phyloP scores from a whole-genome alignment of 1,140 invertebrate species.

The Copidosoma floridanum region DNA sequence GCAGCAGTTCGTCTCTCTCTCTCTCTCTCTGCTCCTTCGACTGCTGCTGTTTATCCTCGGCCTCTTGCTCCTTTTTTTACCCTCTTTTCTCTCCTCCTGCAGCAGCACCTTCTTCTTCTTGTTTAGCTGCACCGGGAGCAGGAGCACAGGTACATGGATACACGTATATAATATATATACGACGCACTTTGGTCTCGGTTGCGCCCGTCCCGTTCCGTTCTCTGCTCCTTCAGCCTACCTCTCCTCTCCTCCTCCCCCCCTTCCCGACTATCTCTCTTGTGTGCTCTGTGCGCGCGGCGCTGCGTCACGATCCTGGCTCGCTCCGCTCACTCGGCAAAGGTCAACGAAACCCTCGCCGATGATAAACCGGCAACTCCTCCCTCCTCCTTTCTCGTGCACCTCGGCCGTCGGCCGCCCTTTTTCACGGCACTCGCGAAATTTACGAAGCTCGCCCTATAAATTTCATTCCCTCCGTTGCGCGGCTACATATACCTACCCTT shows the following conservation, averaged over 20 bases:
- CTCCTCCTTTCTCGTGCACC: not conserved
- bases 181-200: conserved; percentile 31
- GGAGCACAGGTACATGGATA: too few species aligned
- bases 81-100: conserved; percentile 25
- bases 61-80: not conserved
- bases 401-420: not conserved
- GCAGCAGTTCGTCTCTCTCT: conserved; percentile 1
- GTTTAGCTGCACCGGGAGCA: conserved; percentile 22
- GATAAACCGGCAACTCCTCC: not conserved
- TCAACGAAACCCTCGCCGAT: not conserved
- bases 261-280: too few species aligned
- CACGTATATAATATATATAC: too few species aligned
- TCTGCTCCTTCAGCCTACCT: not conserved
- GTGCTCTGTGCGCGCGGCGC: too few species aligned
- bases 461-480: not conserved
- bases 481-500: not conserved
- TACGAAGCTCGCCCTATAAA: conserved; percentile 19
- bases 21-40: conserved; percentile 1
- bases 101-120: too few species aligned
- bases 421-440: not conserved
- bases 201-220: too few species aligned
- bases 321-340: not conserved
- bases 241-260: not conserved
- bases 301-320: too few species aligned
- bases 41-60: not conserved